A percentile compares a stretch with the other conserved stretches of the same genome.
Evolutionary conservation across 2,888 invertebrate species (phyloP).

Genomic region (Archaeoteleia sp.): DNA sequence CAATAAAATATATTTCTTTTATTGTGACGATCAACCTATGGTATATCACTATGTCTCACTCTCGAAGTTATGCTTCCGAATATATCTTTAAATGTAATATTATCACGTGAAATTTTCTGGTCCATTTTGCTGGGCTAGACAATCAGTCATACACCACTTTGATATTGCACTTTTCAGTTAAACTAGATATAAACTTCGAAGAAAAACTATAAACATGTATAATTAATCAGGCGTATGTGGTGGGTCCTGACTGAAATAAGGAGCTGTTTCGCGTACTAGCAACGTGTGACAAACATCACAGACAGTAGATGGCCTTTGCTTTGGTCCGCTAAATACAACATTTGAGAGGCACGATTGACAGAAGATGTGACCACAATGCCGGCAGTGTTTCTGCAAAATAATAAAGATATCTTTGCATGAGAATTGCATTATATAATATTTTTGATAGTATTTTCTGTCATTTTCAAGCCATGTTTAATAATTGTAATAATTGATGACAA

Average conservation of each 20-base stretch:
- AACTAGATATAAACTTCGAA: conserved; percentile 36
- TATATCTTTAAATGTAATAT: conserved; percentile 3
- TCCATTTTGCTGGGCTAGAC: no score
- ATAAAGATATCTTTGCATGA: conserved; percentile 9
- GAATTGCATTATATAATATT: not conserved
- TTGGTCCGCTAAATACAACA: conserved; percentile 90
- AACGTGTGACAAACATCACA: conserved; percentile 99
- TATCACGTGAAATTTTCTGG: conserved; percentile 8
- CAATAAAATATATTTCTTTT: conserved; percentile 48
- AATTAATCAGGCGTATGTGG: conserved; percentile 77
- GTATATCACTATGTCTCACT: conserved; percentile 12
- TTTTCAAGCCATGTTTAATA: no score
- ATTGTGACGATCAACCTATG: not conserved
- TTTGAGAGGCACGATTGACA: conserved; percentile 90
- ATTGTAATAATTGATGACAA: no score
- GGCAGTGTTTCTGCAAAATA: conserved; percentile 84
- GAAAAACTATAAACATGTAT: not conserved
- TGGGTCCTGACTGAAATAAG: conserved; percentile 92
- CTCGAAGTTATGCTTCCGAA: not conserved
- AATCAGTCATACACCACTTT: conserved; percentile 57
- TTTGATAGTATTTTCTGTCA: not conserved
- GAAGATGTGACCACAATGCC: conserved; percentile 97
- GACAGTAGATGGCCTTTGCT: conserved; percentile 89
- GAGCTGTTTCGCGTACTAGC: conserved; percentile 91
- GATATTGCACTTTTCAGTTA: conserved; percentile 63